A percentile compares a stretch with the other conserved stretches of the same genome.
phyloP scores from a whole-genome alignment of 2,888 invertebrate species.

The Lysandra bellargus region DNA sequence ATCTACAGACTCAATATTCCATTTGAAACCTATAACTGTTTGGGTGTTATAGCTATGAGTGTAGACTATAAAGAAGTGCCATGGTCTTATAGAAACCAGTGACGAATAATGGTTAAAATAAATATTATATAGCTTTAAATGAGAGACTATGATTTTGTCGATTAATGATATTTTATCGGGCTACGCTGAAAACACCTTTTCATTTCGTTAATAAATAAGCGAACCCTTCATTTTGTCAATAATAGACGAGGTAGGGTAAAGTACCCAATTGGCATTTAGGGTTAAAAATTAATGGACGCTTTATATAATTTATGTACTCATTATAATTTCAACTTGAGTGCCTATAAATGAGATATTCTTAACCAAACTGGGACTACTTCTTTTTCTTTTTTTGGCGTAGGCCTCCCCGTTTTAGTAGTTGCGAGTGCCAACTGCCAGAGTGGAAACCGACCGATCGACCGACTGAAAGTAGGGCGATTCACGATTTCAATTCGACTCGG shows the following conservation, averaged over 20 bases:
- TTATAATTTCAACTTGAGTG: neutral
- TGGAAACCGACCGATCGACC: too few relatives aligned
- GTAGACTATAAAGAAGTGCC: too few relatives aligned
- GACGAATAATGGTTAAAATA: too few relatives aligned
- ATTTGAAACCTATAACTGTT: neutral
- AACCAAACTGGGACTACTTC: neutral
- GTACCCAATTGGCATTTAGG: neutral
- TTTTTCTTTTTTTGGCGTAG: too few relatives aligned
- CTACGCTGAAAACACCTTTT: neutral
- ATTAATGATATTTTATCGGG: neutral
- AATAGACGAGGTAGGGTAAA: neutral
- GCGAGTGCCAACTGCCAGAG: too few relatives aligned
- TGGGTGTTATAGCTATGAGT: too few relatives aligned
- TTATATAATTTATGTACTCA: slow-evolving; percentile 3
- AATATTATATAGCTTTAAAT: neutral
- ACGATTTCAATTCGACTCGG: too few relatives aligned
- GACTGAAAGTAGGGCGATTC: too few relatives aligned
- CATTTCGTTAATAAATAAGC: neutral
- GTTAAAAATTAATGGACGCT: neutral
- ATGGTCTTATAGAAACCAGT: neutral
- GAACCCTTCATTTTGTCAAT: neutral
- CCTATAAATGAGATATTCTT: neutral
- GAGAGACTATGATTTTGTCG: neutral
- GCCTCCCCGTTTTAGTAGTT: too few relatives aligned
- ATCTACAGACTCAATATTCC: neutral